Conservation (phyloP, 53 echinoderm and acorn worm genomes). For the Holothuria scabra region DNA sequence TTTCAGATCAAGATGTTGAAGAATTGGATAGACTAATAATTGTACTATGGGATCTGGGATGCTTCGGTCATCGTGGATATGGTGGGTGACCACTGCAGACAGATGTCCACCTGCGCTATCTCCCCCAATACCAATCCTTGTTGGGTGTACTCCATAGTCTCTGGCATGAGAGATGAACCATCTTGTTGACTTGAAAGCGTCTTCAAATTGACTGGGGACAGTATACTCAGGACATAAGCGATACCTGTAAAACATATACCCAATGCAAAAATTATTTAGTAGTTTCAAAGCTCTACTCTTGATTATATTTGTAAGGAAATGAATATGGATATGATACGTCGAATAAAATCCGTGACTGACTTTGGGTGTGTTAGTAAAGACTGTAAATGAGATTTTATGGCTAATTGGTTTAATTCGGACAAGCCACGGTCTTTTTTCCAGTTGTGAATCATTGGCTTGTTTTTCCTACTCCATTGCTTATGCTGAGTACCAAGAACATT, state of each 20-base stretch:
- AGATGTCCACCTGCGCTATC: constrained; percentile 27
- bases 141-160: constrained; percentile 38
- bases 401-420: too few species aligned
- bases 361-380: too few species aligned
- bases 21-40: constrained; percentile 1
- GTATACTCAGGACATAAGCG: constrained; percentile 36
- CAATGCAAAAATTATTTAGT: not conserved
- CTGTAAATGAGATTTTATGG: too few species aligned
- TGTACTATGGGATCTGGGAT: constrained; percentile 10
- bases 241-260: not conserved
- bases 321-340: not conserved
- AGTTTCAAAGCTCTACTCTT: constrained; percentile 48
- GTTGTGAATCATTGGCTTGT: too few species aligned
- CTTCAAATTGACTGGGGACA: constrained; percentile 26
- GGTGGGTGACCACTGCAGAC: not conserved
- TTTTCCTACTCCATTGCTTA: too few species aligned
- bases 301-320: constrained; percentile 47
- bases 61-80: not conserved
- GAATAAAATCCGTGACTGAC: too few species aligned
- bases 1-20: constrained; percentile 10
- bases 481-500: too few species aligned
- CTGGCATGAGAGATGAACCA: constrained; percentile 40
- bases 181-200: constrained; percentile 41
- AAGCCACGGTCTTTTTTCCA: too few species aligned
- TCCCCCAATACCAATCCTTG: constrained; percentile 36